Conservation (phyloP, 2,113 vertebrate species). For the Thalassarche chlororhynchos region DNA sequence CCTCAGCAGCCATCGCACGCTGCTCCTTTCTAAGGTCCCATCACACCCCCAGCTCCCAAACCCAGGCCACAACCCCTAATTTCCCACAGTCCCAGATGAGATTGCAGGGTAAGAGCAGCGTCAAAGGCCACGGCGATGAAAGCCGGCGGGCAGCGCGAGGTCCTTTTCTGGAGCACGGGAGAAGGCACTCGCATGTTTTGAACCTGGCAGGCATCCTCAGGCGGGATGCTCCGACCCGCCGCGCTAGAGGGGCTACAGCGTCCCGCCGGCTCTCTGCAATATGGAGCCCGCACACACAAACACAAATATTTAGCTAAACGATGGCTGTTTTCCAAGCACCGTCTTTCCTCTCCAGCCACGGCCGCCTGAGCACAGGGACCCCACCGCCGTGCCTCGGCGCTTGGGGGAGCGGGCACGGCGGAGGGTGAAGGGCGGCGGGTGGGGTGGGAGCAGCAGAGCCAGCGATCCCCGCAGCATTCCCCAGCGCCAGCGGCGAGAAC, state of each 20-base stretch:
- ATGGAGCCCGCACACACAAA: fast-evolving
- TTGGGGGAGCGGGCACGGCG: fast-evolving
- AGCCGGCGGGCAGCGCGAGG: background rate
- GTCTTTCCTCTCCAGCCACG: background rate
- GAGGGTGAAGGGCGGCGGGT: background rate
- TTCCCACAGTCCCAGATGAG: background rate
- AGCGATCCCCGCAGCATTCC: background rate
- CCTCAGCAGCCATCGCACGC: fast-evolving
- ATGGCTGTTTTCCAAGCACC: background rate
- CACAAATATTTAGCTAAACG: background rate
- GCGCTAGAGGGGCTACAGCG: fast-evolving
- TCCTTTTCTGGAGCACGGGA: background rate
- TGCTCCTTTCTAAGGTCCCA: background rate
- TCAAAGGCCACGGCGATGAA: fast-evolving
- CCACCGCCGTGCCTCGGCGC: fast-evolving
- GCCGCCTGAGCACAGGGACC: background rate
- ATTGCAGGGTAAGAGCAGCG: background rate
- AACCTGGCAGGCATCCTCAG: background rate
- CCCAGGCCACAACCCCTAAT: fast-evolving
- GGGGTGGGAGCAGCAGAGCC: background rate
- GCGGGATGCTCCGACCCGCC: background rate
- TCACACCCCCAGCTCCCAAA: background rate
- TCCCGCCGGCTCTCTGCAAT: fast-evolving
- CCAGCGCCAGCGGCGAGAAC: background rate
- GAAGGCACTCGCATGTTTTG: fast-evolving